A percentile compares a stretch with the other conserved stretches of the same genome.
Conservation (phyloP, 2,888 invertebrate species). For the Eupithecia centaureata region DNA sequence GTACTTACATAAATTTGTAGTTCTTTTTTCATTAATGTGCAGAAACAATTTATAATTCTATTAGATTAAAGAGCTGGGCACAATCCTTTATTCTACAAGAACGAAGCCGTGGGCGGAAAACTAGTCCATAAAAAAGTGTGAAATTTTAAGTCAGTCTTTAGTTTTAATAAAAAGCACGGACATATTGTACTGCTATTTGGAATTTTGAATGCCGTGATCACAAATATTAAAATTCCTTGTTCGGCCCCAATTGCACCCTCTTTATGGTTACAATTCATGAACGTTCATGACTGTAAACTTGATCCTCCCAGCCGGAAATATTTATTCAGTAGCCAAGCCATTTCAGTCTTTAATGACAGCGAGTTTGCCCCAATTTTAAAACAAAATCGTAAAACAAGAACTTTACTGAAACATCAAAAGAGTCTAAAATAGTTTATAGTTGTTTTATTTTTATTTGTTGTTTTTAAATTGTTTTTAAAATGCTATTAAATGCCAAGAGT, state of each 20-base stretch:
- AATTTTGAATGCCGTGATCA: background rate
- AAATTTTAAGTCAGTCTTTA: too few species aligned
- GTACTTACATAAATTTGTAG: too few species aligned
- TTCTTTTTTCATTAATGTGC: too few species aligned
- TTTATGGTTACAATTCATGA: background rate
- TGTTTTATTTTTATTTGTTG: background rate
- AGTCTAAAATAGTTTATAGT: background rate
- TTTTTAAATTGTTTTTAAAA: background rate
- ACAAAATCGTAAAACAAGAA: slow-evolving; percentile 5
- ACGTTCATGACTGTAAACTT: background rate
- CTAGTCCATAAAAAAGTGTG: too few species aligned
- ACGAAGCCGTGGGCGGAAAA: too few species aligned
- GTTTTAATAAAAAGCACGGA: too few species aligned
- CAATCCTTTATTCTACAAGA: too few species aligned
- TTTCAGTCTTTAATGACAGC: background rate
- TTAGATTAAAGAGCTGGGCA: too few species aligned
- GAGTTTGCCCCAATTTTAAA: background rate
- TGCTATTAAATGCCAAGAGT: background rate
- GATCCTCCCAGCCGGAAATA: background rate
- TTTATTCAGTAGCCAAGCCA: background rate
- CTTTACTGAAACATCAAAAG: background rate
- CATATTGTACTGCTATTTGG: too few species aligned
- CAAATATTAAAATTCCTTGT: background rate
- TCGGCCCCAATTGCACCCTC: background rate
- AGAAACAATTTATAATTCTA: too few species aligned